phyloP scores from a whole-genome alignment of 2,797 vertebrate genomes.

The Erethizon dorsatum region DNA sequence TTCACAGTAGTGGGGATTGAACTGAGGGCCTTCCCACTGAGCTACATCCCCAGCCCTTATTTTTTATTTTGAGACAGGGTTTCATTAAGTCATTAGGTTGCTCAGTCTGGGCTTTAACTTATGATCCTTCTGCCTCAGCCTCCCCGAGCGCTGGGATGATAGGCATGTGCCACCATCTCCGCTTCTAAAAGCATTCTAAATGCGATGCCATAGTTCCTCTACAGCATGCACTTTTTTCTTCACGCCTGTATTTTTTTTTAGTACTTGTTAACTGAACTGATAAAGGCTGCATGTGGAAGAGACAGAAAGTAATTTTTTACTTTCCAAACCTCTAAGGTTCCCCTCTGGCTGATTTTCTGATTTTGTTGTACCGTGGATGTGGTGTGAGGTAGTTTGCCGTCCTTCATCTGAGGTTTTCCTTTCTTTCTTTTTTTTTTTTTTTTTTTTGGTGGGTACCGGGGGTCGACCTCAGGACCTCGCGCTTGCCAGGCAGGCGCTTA shows the following conservation, averaged over 20 bases:
- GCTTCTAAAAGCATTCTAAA: not conserved
- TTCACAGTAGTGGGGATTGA: not conserved
- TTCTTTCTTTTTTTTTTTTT: not conserved
- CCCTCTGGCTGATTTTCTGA: not conserved
- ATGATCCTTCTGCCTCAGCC: not conserved
- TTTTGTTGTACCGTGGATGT: conserved; percentile 13
- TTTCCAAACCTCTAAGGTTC: not conserved
- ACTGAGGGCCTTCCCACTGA: not conserved
- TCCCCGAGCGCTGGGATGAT: not conserved
- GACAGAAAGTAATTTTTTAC: not conserved
- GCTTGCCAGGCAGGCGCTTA: too few species aligned
- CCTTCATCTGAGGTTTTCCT: not conserved
- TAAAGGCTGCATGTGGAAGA: not conserved
- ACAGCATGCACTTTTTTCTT: not conserved
- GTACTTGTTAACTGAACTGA: not conserved
- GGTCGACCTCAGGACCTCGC: too few species aligned
- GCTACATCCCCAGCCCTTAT: not conserved
- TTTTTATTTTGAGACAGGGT: not conserved
- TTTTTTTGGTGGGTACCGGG: too few species aligned
- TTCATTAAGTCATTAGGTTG: not conserved
- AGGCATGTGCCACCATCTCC: not conserved
- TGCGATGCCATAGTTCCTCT: not conserved
- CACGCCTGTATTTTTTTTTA: not conserved
- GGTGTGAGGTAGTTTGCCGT: not conserved
- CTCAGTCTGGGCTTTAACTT: not conserved